phyloP scores from a whole-genome alignment of 1,140 invertebrate genomes.

The Bicyclus anynana region DNA sequence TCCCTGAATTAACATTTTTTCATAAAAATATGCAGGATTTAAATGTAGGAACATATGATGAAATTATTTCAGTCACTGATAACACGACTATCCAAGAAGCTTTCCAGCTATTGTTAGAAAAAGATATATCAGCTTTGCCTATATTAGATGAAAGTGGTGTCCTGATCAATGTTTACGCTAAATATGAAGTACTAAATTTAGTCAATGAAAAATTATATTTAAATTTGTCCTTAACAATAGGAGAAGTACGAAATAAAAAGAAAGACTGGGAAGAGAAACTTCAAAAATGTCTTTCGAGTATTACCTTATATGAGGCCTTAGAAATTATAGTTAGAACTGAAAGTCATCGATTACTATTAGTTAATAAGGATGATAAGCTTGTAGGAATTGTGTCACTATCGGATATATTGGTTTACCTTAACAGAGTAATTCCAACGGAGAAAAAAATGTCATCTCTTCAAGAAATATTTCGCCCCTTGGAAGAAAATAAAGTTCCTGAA shows the following conservation, averaged over 20 bases:
- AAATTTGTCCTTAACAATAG: constrained; percentile 65
- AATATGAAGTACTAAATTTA: constrained; percentile 72
- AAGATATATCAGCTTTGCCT: constrained; percentile 67
- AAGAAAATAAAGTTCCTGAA: constrained; percentile 67
- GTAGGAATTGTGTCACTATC: constrained; percentile 68
- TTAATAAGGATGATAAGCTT: constrained; percentile 69
- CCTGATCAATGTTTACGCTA: constrained; percentile 66
- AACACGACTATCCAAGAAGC: constrained; percentile 58
- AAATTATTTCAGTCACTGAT: constrained; percentile 62
- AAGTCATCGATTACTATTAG: constrained; percentile 74
- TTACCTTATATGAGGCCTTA: constrained; percentile 75
- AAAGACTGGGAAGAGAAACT: constrained; percentile 76
- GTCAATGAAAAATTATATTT: constrained; percentile 71
- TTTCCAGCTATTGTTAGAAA: constrained; percentile 64
- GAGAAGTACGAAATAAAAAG: constrained; percentile 69
- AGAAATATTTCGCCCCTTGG: constrained; percentile 67
- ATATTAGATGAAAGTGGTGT: constrained; percentile 62
- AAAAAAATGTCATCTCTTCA: constrained; percentile 69
- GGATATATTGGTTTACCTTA: constrained; percentile 72
- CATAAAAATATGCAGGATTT: constrained; percentile 61
- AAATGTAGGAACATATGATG: constrained; percentile 66
- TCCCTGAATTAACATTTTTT: constrained; percentile 70
- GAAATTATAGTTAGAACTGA: constrained; percentile 76
- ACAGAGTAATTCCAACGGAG: constrained; percentile 68
- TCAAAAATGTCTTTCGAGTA: constrained; percentile 72